These are phyloP conservation scores for Anguilla obscura DNA, from an alignment of 2,797 vertebrate genomes.

Conservation along the genomic window DNA sequence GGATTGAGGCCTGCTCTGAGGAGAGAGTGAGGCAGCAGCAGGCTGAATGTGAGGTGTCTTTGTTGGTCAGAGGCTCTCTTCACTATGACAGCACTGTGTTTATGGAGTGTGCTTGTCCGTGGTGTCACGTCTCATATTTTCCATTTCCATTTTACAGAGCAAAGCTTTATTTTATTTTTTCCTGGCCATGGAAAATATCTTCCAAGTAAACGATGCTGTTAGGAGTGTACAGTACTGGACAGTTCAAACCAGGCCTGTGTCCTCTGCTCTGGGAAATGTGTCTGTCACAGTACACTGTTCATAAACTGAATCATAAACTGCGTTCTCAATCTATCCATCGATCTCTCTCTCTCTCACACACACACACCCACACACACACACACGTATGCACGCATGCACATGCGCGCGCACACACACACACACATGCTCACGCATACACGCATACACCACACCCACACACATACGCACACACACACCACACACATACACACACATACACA, in stretches of 20 bases:
- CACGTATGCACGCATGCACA: neutral
- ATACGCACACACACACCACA: slow-evolving; percentile 27
- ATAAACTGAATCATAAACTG: neutral
- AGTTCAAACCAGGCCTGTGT: neutral
- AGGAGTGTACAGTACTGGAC: no score
- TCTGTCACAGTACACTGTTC: neutral
- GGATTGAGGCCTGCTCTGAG: neutral
- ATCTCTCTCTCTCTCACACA: neutral
- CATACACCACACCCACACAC: slow-evolving; percentile 51
- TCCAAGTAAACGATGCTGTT: no score
- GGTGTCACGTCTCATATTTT: neutral
- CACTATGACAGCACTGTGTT: neutral
- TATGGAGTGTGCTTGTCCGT: neutral
- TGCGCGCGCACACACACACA: neutral
- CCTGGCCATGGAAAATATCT: neutral
- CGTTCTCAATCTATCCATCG: neutral
- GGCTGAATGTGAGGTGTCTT: neutral
- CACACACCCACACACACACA: neutral
- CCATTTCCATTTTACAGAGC: neutral
- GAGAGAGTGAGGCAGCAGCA: no score
- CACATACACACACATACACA: neutral
- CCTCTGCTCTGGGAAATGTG: neutral
- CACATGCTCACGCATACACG: slow-evolving; percentile 38
- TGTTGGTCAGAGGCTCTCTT: neutral
- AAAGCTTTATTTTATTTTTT: neutral